phyloP scores from a whole-genome alignment of 2,797 vertebrate genomes.

The Mionectes olivaceus region DNA sequence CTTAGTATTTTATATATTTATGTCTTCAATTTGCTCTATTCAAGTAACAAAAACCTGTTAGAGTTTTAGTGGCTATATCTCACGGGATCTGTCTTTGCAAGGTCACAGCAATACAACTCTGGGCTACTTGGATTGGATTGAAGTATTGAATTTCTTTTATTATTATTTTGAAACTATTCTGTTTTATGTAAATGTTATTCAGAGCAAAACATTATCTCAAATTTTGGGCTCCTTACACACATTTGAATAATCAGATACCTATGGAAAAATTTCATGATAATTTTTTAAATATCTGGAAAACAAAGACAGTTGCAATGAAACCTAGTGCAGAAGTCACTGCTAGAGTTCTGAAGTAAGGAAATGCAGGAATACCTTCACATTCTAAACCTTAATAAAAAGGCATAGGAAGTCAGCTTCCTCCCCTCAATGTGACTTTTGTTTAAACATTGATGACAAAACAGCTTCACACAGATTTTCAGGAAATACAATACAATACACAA shows the following conservation, averaged over 20 bases:
- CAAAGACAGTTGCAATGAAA: background rate
- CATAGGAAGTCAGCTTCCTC: constrained; percentile 4
- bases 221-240: background rate
- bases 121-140: background rate
- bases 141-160: background rate
- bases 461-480: background rate
- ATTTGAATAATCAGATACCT: background rate
- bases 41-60: background rate
- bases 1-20: background rate
- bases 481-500: constrained; percentile 12
- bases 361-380: background rate
- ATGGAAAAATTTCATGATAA: background rate
- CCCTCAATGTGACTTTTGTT: background rate
- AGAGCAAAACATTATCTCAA: background rate
- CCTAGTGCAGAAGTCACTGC: background rate
- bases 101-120: background rate
- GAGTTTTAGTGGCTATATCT: background rate
- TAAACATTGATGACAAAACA: background rate
- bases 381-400: background rate
- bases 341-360: background rate
- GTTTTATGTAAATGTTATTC: background rate
- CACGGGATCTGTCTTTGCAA: background rate
- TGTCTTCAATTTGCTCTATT: background rate
- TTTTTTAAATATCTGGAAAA: background rate
- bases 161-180: background rate